Evolutionary conservation across 2,888 invertebrate genomes (phyloP).

Genomic region (Lasiommata megera): DNA sequence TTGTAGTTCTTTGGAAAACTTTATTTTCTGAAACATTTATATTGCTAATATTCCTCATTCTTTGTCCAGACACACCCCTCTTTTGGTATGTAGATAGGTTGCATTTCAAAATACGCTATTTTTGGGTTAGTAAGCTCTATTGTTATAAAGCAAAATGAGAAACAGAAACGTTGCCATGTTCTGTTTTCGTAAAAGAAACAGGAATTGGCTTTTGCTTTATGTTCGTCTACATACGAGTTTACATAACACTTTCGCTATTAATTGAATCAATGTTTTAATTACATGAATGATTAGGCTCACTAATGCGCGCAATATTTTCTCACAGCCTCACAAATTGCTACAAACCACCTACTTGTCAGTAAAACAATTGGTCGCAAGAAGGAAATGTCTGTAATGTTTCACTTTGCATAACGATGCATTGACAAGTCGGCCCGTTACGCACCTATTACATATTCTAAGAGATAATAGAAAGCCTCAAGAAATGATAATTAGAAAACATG

Average conservation of each 20-base stretch:
- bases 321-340: slow-evolving; percentile 1
- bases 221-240: neutral
- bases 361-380: slow-evolving; percentile 30
- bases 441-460: slow-evolving; percentile 16
- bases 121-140: no score
- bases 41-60: no score
- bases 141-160: no score
- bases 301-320: neutral
- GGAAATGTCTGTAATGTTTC: slow-evolving; percentile 28
- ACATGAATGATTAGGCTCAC: slow-evolving; percentile 1
- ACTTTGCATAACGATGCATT: slow-evolving; percentile 31
- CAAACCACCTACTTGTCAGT: slow-evolving; percentile 18
- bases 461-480: slow-evolving; percentile 27
- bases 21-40: no score
- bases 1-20: no score
- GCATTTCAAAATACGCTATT: no score
- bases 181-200: no score
- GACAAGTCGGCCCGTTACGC: slow-evolving; percentile 19
- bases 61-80: no score
- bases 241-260: neutral
- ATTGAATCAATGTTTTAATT: neutral
- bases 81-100: no score
- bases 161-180: no score
- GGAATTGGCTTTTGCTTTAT: no score
- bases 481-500: slow-evolving; percentile 24